Evolutionary conservation across 2,797 vertebrate genomes (phyloP).

Genomic region (Cossypha dichroa): DNA sequence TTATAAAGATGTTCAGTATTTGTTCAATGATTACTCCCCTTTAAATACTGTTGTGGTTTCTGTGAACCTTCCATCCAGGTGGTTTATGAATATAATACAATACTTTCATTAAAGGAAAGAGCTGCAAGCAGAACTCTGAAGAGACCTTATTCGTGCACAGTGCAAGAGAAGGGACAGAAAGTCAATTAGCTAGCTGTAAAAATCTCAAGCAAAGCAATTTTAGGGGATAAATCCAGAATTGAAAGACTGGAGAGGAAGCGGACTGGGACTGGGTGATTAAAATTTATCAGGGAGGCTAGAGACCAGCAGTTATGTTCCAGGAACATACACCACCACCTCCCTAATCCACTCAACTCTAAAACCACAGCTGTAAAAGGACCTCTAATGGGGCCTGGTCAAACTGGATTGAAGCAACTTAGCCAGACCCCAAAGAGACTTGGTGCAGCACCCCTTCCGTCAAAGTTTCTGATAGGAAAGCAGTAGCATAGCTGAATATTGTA

Average conservation of each 20-base stretch:
- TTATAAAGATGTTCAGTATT: not conserved
- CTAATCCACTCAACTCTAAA: not conserved
- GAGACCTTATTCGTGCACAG: not conserved
- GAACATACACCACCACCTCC: not conserved
- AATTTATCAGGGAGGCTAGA: not conserved
- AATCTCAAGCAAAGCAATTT: constrained; percentile 3
- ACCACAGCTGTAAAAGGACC: not conserved
- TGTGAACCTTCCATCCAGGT: not conserved
- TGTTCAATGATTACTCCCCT: not conserved
- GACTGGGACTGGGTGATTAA: not conserved
- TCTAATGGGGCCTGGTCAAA: not conserved
- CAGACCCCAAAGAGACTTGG: not conserved
- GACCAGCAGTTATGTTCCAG: not conserved
- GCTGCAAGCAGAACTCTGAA: not conserved
- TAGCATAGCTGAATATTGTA: not conserved
- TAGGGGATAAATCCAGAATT: not conserved
- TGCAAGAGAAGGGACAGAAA: not conserved
- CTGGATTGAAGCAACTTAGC: not conserved
- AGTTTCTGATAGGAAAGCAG: not conserved
- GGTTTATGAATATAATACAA: not conserved
- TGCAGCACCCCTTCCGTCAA: not conserved
- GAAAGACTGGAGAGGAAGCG: not conserved
- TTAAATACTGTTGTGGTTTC: not conserved
- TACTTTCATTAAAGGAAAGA: not conserved
- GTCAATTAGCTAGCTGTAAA: constrained; percentile 22